phyloP scores from a whole-genome alignment of 2,113 vertebrate genomes.

The Platysternon megacephalum region DNA sequence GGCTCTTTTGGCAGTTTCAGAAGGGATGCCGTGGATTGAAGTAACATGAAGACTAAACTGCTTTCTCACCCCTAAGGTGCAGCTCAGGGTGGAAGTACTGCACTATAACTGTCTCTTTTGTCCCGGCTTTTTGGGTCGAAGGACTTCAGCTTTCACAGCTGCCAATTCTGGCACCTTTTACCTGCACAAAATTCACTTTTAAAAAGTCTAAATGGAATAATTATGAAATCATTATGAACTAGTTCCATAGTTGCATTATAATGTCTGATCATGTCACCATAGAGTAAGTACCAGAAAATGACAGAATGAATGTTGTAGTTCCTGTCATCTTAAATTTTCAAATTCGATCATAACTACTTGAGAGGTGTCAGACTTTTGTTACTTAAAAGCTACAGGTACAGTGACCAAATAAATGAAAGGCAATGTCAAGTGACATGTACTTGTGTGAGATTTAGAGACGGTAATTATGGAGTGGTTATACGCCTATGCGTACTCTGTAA shows the following conservation, averaged over 20 bases:
- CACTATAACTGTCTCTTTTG: background rate
- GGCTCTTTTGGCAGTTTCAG: background rate
- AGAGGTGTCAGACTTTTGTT: background rate
- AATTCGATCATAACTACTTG: background rate
- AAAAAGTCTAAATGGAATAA: background rate
- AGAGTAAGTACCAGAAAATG: background rate
- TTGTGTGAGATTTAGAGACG: background rate
- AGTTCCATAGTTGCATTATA: background rate
- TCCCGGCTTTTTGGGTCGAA: background rate
- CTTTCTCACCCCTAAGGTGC: background rate
- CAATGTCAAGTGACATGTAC: background rate
- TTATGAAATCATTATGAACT: background rate
- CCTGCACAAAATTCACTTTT: background rate
- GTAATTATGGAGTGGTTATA: background rate
- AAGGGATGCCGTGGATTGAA: background rate
- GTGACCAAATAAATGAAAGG: background rate
- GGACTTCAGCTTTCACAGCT: background rate
- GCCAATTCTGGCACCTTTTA: background rate
- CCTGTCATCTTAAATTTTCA: background rate
- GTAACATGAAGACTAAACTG: rapidly evolving
- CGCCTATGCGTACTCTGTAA: background rate
- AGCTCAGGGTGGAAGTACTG: background rate
- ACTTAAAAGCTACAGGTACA: background rate
- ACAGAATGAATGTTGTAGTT: background rate
- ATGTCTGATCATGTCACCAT: background rate